Evolutionary conservation across 2,888 invertebrate species (phyloP), one percentile per base, ranked within the genome.

Genomic region (Mythimna albipuncta): DNA sequence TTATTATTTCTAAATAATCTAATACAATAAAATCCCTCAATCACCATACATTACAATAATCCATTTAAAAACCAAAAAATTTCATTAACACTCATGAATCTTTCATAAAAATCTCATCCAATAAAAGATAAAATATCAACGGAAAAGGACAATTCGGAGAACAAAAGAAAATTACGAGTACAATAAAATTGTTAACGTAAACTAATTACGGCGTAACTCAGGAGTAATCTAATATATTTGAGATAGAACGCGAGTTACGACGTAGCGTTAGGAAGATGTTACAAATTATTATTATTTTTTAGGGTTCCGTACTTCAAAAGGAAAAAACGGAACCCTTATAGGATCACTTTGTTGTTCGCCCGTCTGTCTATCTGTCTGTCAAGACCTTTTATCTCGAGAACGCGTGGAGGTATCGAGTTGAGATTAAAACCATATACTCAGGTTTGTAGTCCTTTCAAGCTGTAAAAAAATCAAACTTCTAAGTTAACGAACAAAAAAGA

Each of bases 161-260:
- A 75, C 67, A 74, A 80, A 78, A 69, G 76, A 72, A 79, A 85
- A 86, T 84, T 81, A 81, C 75, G 75, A 66, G 75, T 69, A 82
- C 79, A 85, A 87, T 87, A 88, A 88, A 90, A 91, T 83, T 75
- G 86, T 86, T 84, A 76, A 64, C 76, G 70, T 89, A 89, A 91
- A 86, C 83, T 87, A 87, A 90, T 91, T 90, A 88, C 67, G 62
- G 59, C 77, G 76, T 83, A 83, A 87, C 85, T 81, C 83, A 68
- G 72, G 77, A 75, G 72, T 88, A 87, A 89, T 90, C 74, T 81
- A 82, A 87, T 78, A 69, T 86, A 82, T 81, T 84, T 77, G 66
- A 64, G 69, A 70, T 50, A 59, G 52, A 73, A 82, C 38, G 44
- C 21, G 66, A 62, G 59, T 16, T 73, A 71, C 50, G 52, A 35